Evolutionary conservation across 2,113 vertebrate genomes (phyloP).

Genomic region (Prunella himalayana): DNA sequence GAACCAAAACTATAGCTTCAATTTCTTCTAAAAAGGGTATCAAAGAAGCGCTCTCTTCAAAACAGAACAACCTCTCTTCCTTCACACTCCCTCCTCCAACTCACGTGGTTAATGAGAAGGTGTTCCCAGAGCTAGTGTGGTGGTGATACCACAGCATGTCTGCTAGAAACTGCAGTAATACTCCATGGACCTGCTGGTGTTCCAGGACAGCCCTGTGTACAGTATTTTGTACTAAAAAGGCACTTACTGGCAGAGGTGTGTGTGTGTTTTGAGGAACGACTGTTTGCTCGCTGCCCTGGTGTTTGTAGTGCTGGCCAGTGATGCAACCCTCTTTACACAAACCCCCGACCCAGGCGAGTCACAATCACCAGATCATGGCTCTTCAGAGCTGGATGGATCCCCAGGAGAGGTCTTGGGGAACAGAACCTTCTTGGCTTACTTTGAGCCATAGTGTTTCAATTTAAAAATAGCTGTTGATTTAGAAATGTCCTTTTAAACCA

Average conservation of each 20-base stretch:
- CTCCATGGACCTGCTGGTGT: neutral
- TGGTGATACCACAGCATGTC: neutral
- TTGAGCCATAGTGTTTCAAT: neutral
- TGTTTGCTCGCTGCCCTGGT: neutral
- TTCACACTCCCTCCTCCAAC: neutral
- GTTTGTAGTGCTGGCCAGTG: slow-evolving; percentile 42
- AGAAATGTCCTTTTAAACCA: neutral
- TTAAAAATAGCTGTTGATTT: neutral
- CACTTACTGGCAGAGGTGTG: neutral
- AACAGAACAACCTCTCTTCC: neutral
- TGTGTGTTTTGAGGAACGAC: neutral
- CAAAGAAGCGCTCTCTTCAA: neutral
- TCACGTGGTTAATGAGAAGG: neutral
- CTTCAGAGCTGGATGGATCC: neutral
- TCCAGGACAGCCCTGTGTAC: neutral
- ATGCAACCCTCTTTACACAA: slow-evolving; percentile 44
- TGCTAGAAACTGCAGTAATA: neutral
- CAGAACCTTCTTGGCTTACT: neutral
- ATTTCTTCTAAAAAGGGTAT: neutral
- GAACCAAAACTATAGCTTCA: neutral
- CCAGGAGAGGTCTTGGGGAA: neutral
- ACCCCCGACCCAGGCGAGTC: neutral
- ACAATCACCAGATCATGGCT: slow-evolving; percentile 11
- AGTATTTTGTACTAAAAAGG: neutral
- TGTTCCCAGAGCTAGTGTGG: neutral